These are phyloP conservation scores for Corydoras maculifer DNA, from an alignment of 2,113 vertebrate genomes.

Conservation along the genomic window DNA sequence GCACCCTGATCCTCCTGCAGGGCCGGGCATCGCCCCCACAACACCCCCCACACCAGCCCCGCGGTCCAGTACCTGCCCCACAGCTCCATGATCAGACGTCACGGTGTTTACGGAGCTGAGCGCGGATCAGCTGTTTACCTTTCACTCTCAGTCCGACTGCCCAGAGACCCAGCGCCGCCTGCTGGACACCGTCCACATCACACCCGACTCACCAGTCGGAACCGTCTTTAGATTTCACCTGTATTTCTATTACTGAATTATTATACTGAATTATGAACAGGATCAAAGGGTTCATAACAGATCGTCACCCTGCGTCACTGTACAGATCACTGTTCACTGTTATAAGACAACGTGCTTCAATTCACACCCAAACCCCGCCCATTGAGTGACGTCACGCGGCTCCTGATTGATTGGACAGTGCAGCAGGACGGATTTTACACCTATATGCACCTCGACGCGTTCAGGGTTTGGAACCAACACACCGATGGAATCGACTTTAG, in stretches of 20 bases:
- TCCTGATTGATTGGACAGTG: no score
- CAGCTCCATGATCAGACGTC: not conserved
- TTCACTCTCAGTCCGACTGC: not conserved
- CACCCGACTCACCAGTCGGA: not conserved
- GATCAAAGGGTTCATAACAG: no score
- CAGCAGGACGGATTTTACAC: no score
- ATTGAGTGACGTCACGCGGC: not conserved
- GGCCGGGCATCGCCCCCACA: not conserved
- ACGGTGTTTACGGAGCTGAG: not conserved
- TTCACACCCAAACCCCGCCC: not conserved
- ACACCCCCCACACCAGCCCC: not conserved
- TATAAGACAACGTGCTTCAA: not conserved
- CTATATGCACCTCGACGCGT: no score
- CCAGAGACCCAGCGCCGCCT: not conserved
- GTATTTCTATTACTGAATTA: no score
- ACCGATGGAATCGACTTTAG: not conserved
- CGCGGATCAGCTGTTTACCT: slow-evolving; percentile 15
- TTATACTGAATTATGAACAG: no score
- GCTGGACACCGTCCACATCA: not conserved
- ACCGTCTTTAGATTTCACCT: no score
- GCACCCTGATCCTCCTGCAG: slow-evolving; percentile 10
- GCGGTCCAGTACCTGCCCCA: not conserved
- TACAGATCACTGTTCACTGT: not conserved
- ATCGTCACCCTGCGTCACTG: no score
- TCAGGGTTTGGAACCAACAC: no score